Base-by-base conservation (phyloP, 2,797 vertebrate species). In the Morus bassanus region DNA sequence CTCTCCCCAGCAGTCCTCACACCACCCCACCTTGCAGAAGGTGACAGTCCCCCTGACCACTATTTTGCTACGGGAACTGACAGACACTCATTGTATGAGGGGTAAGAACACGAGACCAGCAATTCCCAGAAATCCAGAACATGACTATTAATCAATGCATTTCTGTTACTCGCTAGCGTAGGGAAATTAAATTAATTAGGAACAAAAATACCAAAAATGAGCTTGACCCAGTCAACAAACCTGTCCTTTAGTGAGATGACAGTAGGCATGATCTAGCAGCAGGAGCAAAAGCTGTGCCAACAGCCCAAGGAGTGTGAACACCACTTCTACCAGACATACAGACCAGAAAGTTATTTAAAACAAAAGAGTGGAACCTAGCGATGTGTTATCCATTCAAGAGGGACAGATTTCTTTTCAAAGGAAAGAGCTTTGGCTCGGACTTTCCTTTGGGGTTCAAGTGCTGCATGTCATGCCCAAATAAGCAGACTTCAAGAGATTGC, bases 401-500 rank as follows among this genome's bases (percentile, higher is more conserved):
- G 50, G 69, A 92, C 18, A 7, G 43, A 45, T 45, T 45, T 45
- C 43, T 18, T 45, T 45, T 45, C 43, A 45, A 76, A 90, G 50
- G 41, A 93, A 93, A 75, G 57, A 78, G 46, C 53, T 92, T 96
- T 91, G 37, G 72, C 53, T 83, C 7, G 0, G 72, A 46, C 18
- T 93, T 94, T 90, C 94, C 84, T 92, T 96, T 77, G 80, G 85
- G 84, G 59, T 92, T 97, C 8, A 0, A 77, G 57, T 54, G 48
- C 91, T 85, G 93, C 82, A 95, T 70, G 74, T 91, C 88, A 89
- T 95, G 97, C 95, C 95, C 91, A 95, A 96, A 97, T 97, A 96
- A 96, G 95, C 93, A 95, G 84, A 96, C 93, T 96, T 82, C 77
- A 85, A 85, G 85, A 94, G 89, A 96, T 91, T 97, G 97, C 95